These are phyloP conservation scores for Noctua fimbriata DNA, from an alignment of 2,888 invertebrate species.

Conservation along the genomic window DNA sequence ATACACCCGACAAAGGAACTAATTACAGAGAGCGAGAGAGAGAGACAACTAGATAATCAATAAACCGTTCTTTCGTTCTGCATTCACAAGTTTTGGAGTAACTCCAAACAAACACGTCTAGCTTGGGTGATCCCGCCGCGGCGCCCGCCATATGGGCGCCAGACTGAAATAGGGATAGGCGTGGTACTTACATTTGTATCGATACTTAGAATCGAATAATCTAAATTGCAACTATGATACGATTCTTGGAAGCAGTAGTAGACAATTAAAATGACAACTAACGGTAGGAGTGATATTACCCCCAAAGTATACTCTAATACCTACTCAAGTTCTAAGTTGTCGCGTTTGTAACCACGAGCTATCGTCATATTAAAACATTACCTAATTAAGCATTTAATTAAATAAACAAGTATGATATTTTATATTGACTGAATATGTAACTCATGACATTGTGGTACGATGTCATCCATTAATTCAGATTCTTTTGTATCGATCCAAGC, in stretches of 20 bases:
- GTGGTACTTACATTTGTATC: not conserved
- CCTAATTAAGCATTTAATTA: not conserved
- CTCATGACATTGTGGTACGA: not conserved
- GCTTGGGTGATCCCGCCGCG: not conserved
- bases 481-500: not conserved
- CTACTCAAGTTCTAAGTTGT: too few species aligned
- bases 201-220: conserved; percentile 1
- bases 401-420: not conserved
- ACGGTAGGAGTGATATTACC: not conserved
- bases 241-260: too few species aligned
- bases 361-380: not conserved
- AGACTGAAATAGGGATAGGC: not conserved
- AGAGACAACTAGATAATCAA: not conserved
- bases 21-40: not conserved
- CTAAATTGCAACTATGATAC: too few species aligned
- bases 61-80: not conserved
- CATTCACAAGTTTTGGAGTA: not conserved
- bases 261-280: not conserved
- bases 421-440: not conserved
- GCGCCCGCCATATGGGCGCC: not conserved
- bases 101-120: not conserved
- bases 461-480: not conserved
- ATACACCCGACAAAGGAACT: not conserved
- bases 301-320: not conserved
- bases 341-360: not conserved